A percentile compares a stretch with the other conserved stretches of the same genome.
Conservation (phyloP, 2,113 vertebrate species). For the Laticauda colubrina region DNA sequence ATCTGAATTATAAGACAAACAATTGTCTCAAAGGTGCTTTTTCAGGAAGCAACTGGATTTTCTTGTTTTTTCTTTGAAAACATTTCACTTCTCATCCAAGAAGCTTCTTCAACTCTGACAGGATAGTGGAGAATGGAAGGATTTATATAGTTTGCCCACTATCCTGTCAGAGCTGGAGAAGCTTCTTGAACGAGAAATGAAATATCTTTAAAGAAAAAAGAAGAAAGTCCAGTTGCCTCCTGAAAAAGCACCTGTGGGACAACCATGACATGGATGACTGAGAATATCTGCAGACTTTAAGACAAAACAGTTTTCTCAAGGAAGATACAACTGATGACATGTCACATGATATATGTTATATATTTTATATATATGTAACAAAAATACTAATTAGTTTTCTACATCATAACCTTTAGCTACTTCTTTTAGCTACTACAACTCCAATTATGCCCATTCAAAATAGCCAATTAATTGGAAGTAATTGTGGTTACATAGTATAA, state of each 20-base stretch:
- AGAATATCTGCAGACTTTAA: neutral
- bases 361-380: neutral
- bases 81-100: no score
- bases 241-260: no score
- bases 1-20: neutral
- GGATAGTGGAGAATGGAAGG: no score
- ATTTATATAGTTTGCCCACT: no score
- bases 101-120: no score
- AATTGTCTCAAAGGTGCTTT: neutral
- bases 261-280: no score
- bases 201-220: no score
- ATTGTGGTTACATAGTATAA: neutral
- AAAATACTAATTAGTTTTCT: neutral
- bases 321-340: neutral
- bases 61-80: no score
- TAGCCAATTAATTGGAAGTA: neutral
- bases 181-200: no score
- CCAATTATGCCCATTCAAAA: neutral
- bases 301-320: neutral
- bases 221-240: no score
- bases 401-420: neutral
- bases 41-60: no score
- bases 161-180: no score
- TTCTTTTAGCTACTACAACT: neutral
- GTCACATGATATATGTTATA: neutral